Base-by-base conservation (phyloP, 2,113 vertebrate species). In the Macaca nemestrina region DNA sequence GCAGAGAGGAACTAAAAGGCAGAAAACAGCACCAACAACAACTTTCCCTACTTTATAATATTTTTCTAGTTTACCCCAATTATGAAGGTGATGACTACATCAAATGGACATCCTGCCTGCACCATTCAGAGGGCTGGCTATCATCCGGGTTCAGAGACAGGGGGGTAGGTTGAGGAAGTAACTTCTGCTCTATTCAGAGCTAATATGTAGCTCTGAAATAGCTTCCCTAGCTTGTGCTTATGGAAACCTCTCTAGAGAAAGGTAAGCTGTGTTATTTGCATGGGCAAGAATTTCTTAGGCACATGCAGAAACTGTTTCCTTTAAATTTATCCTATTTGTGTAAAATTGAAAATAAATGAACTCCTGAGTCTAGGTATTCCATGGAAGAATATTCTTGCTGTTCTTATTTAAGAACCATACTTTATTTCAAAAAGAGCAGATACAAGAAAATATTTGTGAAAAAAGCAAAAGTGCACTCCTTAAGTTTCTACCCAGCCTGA, bases 341-440 rank as follows among this genome's bases (percentile, higher is more conserved):
- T 76, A 95, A 94, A 93, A 90, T 81, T 94, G 76, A 94, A 97
- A 96, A 80, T 84, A 95, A 97, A 85, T 85, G 84, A 70, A 90
- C 72, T 92, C 88, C 85, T 90, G 52, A 68, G 43, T 94, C 4
- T 78, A 81, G 16, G 50, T 90, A 55, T 84, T 27, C 76, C 32
- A 86, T 50, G 81, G 93, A 90, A 97, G n/a, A 92, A 85, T 81
- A 97, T 95, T 81, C 55, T 95, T 38, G 1, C 83, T 90, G 93
- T 27, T 84, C 8, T 2, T 94, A 32, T 80, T 10, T 67, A 87
- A 93, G 88, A 90, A 81, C 35, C n/a, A 84, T 40, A 61, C 30
- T 88, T 93, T 93, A n/a, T 61, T 93, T 82, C 22, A 72, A 48
- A 92, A 92, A 90, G 67, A 95, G 10, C 12, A 86, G 79, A 70